phyloP scores from a whole-genome alignment of 1,140 invertebrate species.

The Propsilocerus akamusi region DNA sequence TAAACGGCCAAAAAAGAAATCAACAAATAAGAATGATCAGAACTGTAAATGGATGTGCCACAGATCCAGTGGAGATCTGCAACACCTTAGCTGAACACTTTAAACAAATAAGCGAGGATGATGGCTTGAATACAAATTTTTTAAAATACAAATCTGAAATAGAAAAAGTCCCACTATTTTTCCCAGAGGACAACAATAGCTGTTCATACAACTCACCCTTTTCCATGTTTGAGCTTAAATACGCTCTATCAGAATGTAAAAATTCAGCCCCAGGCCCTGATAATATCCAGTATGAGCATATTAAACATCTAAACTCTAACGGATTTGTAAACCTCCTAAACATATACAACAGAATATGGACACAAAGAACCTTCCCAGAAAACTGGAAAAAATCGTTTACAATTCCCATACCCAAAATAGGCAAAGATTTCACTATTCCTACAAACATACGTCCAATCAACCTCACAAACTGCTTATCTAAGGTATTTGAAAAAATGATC shows the following conservation, averaged over 20 bases:
- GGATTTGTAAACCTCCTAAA: conserved; percentile 1
- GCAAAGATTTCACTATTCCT: conserved; percentile 6
- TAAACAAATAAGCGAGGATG: not conserved
- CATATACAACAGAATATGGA: conserved; percentile 11
- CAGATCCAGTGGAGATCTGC: not conserved
- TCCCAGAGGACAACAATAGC: no score
- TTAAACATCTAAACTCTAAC: conserved; percentile 7
- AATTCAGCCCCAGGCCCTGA: conserved; percentile 9
- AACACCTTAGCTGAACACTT: not conserved
- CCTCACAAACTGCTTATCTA: conserved; percentile 8
- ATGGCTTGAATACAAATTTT: not conserved
- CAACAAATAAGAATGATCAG: not conserved
- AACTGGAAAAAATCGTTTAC: conserved; percentile 10
- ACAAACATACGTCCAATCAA: conserved; percentile 12
- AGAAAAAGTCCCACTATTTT: not conserved
- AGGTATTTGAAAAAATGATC: conserved; percentile 12
- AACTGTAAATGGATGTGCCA: not conserved
- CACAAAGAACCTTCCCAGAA: conserved; percentile 7
- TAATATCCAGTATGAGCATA: conserved; percentile 6
- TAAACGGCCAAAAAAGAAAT: not conserved
- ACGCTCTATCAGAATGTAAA: not conserved
- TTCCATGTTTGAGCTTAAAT: conserved; percentile 2
- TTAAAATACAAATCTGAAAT: not conserved
- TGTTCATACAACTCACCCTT: not conserved
- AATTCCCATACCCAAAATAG: conserved; percentile 12